Evolutionary conservation across 2,888 invertebrate species (phyloP), one percentile per base, ranked within the genome.

Genomic region (Amblyjoppa fuscipennis): DNA sequence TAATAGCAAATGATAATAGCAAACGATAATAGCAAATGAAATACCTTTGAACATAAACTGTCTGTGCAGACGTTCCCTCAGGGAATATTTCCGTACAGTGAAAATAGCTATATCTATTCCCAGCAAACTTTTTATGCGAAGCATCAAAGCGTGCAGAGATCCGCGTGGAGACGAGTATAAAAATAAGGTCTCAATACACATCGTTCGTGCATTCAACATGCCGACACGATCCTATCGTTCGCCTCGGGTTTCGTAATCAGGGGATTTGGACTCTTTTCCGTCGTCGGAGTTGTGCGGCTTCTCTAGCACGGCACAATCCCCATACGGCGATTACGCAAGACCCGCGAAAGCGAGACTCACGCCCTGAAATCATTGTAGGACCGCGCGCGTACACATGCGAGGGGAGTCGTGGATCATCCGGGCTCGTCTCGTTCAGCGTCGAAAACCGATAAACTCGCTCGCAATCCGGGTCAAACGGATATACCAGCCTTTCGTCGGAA

Each of bases 381-480:
- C 53, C 66, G 64, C 13, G 49, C 66, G 38, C 68, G 16, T 53
- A 41, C n/a, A 25, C 9, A 41, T 31, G 31, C 6, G 68, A 4
- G 38, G 38, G 25, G 31, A 53, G 49, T 34, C 66, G 41, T 53
- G 68, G 68, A 13, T 77, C 68, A 77, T 68, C 76, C 28, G 41
- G 53, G 38, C 76, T 68, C 76, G 34, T 68, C 66, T 38, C 34
- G 6, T 76, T 66, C 66, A 34, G 25, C 31, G 53, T 51, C 20
- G 51, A 20, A 66, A 66, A 66, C 34, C 66, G 20, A 49, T 66
- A 51, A 76, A 66, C 66, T 73, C 73, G 20, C 66, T 51, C 41
- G 38, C 68, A 45, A 68, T 77, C 68, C 76, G 28, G 76, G 76
- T 77, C 76, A 77, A 77, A 68, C 68, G 66, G 56, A 68, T 77